Base-by-base conservation (phyloP, 1,140 invertebrate genomes). In the Linepithema humile region DNA sequence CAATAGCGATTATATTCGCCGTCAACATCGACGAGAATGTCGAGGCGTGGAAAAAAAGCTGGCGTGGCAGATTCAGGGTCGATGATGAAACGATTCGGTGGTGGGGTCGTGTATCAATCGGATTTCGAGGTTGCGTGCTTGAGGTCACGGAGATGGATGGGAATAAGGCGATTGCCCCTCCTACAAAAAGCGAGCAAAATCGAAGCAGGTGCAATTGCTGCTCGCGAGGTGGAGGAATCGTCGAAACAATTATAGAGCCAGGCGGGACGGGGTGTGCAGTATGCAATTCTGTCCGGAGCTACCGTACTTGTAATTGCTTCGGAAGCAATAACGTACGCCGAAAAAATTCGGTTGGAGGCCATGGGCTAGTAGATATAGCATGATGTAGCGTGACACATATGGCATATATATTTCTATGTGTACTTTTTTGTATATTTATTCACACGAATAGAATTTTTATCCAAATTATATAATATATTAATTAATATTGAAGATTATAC, bases 191-290 rank as follows among this genome's bases (percentile, higher is more conserved):
- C 89, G 86, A 91, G 82, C 84, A 87, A 90, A 91, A 90, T 91
- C 88, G 88, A 91, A 90, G 85, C 90, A 91, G 91, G 90, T 91
- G 91, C 90, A 90, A 91, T 91, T 90, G 89, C 85, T 26, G 64
- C 48, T 85, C 74, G 70, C 78, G 75, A 72, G 83, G 75, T 75
- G 82, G 84, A 85, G 62, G 88, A 91, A 91, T 91, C 89, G 88
- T 88, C 88, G 90, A 90, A 91, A 90, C 90, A 91, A 91, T 91
- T 91, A 91, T 89, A 86, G 90, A 84, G 67, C 69, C 62, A 57
- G 40, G 72, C 78, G 83, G 83, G 67, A 74, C 84, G 72, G 82
- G 64, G 82, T 84, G 88, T 83, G 67, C 72, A 73, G 80, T 89
- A 86, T 90, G 86, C 86, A 90, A 88, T 90, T 90, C 86, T 70